Conservation (phyloP, 1,140 invertebrate species). For the Tetramorium alpestre region DNA sequence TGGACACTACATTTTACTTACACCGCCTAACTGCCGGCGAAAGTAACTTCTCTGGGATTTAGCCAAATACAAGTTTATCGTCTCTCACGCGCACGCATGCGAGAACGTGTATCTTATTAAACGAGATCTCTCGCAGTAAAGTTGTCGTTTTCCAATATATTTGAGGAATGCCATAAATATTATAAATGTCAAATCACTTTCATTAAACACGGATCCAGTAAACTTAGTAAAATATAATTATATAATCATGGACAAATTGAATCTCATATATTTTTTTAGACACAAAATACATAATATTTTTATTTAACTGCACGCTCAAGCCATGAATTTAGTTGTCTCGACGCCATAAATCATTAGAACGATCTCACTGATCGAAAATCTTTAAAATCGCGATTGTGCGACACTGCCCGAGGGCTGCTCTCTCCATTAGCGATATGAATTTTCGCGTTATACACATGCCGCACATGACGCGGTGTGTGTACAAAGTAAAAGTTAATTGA, state of each 20-base stretch:
- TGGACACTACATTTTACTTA: constrained; percentile 21
- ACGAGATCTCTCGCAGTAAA: background rate
- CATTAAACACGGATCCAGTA: background rate
- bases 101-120: background rate
- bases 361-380: background rate
- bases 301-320: background rate
- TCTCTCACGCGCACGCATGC: background rate
- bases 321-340: background rate
- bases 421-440: constrained; percentile 34
- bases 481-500: constrained; percentile 31
- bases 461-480: background rate
- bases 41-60: constrained; percentile 19
- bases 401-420: background rate
- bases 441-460: background rate
- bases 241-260: background rate
- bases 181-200: background rate
- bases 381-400: constrained; percentile 20
- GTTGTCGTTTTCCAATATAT: background rate
- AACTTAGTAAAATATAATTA: background rate
- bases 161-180: background rate
- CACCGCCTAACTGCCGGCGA: background rate
- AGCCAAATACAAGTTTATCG: constrained; percentile 26
- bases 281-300: background rate
- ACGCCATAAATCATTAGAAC: background rate
- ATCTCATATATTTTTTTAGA: background rate